A percentile compares a stretch with the other conserved stretches of the same genome.
Conservation (phyloP, 2,113 vertebrate species). For the Atractosteus spatula region DNA sequence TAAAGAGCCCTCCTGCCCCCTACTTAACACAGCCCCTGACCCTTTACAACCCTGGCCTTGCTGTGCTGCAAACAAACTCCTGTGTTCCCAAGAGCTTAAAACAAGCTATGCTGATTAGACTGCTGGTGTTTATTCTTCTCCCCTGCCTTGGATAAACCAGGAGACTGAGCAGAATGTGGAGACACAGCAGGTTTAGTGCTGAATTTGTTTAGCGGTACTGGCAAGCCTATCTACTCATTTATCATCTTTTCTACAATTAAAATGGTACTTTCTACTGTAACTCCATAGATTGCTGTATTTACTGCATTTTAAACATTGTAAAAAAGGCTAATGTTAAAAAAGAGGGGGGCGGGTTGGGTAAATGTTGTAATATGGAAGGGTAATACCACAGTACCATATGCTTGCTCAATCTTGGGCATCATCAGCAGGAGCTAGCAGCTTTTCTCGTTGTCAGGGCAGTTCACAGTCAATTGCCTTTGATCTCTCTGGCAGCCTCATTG, state of each 20-base stretch:
- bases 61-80: slow-evolving; percentile 29
- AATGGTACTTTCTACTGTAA: no score
- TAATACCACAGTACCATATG: slow-evolving; percentile 53
- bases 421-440: slow-evolving; percentile 51
- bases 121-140: slow-evolving; percentile 20
- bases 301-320: no score
- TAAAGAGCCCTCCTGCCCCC: slow-evolving; percentile 55
- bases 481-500: slow-evolving; percentile 68
- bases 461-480: slow-evolving; percentile 74
- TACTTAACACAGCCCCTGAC: slow-evolving; percentile 69
- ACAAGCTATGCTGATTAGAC: slow-evolving; percentile 22
- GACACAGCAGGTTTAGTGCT: not conserved
- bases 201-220: not conserved
- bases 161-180: not conserved
- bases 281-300: no score
- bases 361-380: not conserved
- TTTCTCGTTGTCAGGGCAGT: slow-evolving; percentile 68
- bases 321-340: no score
- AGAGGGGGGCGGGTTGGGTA: not conserved
- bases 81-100: slow-evolving; percentile 49
- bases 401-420: slow-evolving; percentile 48
- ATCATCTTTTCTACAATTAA: no score
- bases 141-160: not conserved
- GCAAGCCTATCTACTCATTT: no score
- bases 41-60: slow-evolving; percentile 45